Evolutionary conservation across 1,140 invertebrate species (phyloP).

Genomic region (Heliconius eleuchia): DNA sequence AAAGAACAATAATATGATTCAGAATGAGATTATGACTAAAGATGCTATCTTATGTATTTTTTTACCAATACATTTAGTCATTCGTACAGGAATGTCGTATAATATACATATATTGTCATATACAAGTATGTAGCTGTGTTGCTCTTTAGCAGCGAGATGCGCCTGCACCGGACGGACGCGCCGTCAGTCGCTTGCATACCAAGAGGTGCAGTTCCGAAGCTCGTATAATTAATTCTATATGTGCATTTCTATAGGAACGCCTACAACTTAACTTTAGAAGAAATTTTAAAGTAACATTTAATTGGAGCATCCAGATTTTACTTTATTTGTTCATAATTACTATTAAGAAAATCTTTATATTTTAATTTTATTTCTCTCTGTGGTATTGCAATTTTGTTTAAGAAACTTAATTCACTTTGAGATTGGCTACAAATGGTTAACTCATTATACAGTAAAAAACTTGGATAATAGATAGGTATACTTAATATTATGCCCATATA

Average conservation of each 20-base stretch:
- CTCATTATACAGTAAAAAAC: no score
- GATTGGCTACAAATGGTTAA: no score
- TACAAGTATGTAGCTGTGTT: neutral
- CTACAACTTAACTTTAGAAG: neutral
- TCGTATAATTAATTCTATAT: conserved; percentile 56
- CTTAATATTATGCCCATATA: neutral
- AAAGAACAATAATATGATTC: neutral
- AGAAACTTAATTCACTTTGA: no score
- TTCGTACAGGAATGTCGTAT: neutral
- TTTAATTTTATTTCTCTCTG: no score
- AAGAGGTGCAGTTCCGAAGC: conserved; percentile 52
- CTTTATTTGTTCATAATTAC: neutral
- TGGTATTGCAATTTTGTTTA: no score
- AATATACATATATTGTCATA: neutral
- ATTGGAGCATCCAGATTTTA: neutral
- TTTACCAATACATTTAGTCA: conserved; percentile 2
- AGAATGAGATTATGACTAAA: neutral
- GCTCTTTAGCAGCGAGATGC: conserved; percentile 9
- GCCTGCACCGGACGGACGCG: conserved; percentile 45
- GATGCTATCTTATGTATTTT: neutral
- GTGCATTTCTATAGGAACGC: conserved; percentile 17
- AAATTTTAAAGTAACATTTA: neutral
- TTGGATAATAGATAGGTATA: no score
- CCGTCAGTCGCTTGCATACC: conserved; percentile 47
- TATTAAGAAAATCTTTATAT: neutral